phyloP scores from a whole-genome alignment of 1,140 invertebrate genomes.

The Coenobita brevimanus region DNA sequence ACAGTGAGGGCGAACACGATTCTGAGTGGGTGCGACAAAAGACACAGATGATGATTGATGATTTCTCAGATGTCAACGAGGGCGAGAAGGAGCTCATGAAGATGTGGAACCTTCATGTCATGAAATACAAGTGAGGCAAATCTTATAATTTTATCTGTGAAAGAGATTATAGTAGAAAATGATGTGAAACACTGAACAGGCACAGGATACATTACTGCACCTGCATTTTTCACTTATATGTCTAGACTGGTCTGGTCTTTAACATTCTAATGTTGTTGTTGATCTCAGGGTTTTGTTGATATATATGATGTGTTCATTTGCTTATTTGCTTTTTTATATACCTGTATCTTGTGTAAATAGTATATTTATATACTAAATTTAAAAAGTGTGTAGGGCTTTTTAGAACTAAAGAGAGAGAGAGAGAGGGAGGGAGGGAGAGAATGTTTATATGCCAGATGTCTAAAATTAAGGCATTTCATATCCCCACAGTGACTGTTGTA shows the following conservation, averaged over 20 bases:
- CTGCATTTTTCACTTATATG: too few relatives aligned
- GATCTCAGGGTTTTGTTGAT: too few relatives aligned
- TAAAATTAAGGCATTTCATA: too few relatives aligned
- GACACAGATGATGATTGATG: conserved; percentile 98
- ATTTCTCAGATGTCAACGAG: conserved; percentile 98
- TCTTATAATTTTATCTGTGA: too few relatives aligned
- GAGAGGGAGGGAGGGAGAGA: background rate
- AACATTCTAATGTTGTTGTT: too few relatives aligned
- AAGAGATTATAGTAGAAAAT: too few relatives aligned
- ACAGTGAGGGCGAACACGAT: conserved; percentile 95
- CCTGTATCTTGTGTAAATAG: background rate
- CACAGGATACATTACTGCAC: too few relatives aligned
- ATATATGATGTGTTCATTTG: too few relatives aligned
- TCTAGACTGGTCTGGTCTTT: too few relatives aligned
- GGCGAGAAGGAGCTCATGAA: conserved; percentile 99
- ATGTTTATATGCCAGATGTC: background rate
- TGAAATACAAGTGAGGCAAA: conserved; percentile 87
- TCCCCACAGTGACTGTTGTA: too few relatives aligned
- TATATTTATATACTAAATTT: background rate
- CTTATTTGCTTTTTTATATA: too few relatives aligned
- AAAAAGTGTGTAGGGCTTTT: background rate
- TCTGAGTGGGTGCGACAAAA: conserved; percentile 95
- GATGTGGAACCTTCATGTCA: conserved; percentile 98
- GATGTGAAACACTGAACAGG: too few relatives aligned
- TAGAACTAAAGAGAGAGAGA: background rate